Evolutionary conservation across 2,113 vertebrate species (phyloP).

Genomic region (Willisornis vidua): DNA sequence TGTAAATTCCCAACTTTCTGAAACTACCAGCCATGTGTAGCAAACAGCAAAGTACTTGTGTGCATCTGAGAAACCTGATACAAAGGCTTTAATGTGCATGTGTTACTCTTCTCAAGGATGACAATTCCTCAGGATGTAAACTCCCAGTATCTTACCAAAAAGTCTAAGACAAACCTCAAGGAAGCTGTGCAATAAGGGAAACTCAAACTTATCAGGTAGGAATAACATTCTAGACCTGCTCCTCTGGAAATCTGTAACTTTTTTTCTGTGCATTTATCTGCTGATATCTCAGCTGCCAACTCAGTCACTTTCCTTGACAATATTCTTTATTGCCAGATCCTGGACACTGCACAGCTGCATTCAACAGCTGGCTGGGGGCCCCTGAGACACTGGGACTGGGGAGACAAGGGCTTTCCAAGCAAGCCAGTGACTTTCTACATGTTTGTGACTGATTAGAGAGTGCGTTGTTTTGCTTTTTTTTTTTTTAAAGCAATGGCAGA

Average conservation of each 20-base stretch:
- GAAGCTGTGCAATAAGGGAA: background rate
- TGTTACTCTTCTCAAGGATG: rapidly evolving
- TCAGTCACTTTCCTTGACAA: background rate
- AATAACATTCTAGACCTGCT: background rate
- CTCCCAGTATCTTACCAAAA: background rate
- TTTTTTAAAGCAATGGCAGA: background rate
- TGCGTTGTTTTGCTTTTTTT: background rate
- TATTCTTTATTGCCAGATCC: background rate
- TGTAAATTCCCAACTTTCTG: background rate
- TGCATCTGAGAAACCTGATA: background rate
- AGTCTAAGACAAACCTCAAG: background rate
- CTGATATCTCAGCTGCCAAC: background rate
- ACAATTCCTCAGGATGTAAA: background rate
- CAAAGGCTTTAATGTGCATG: background rate
- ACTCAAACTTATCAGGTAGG: background rate
- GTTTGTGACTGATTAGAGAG: rapidly evolving
- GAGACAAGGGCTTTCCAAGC: background rate
- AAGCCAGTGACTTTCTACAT: background rate
- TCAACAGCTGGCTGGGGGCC: rapidly evolving
- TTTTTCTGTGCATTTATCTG: background rate
- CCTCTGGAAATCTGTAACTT: background rate
- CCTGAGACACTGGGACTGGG: background rate
- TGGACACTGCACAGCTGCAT: rapidly evolving
- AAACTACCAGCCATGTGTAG: background rate
- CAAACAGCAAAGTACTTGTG: background rate